Evolutionary conservation across 1,140 invertebrate species (phyloP).

Genomic region (Listronotus oregonensis): DNA sequence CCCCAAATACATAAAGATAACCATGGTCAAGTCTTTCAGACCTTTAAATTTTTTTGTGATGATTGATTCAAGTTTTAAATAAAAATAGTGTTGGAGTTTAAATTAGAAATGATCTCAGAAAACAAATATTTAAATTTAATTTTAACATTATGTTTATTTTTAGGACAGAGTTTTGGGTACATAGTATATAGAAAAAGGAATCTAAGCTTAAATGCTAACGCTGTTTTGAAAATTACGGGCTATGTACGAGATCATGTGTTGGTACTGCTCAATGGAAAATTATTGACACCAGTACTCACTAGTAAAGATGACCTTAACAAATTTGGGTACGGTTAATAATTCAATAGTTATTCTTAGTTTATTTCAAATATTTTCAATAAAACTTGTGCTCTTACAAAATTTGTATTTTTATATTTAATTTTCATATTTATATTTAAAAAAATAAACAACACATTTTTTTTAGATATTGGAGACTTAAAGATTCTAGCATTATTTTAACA

Average conservation of each 20-base stretch:
- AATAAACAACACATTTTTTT: too few species aligned
- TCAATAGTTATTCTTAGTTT: too few species aligned
- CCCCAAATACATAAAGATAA: too few species aligned
- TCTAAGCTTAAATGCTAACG: slow-evolving; percentile 42
- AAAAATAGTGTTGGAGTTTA: too few species aligned
- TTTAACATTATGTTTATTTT: background rate
- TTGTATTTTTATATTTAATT: background rate
- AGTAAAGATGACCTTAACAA: slow-evolving; percentile 48
- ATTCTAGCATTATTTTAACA: slow-evolving; percentile 45
- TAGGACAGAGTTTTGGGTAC: slow-evolving; percentile 65
- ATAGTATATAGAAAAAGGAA: slow-evolving; percentile 59
- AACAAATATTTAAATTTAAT: too few species aligned
- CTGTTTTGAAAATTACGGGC: slow-evolving; percentile 56
- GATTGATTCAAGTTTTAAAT: too few species aligned
- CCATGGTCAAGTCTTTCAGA: too few species aligned
- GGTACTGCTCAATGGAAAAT: slow-evolving; percentile 57
- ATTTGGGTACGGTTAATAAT: slow-evolving; percentile 52
- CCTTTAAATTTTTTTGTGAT: too few species aligned
- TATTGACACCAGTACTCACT: slow-evolving; percentile 51
- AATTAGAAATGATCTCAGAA: too few species aligned
- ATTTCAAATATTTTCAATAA: too few species aligned
- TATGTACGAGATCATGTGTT: slow-evolving; percentile 61
- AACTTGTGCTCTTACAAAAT: background rate
- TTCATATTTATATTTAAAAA: too few species aligned
- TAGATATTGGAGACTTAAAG: slow-evolving; percentile 55